Evolutionary conservation across 2,888 invertebrate species (phyloP).

Genomic region (Orchesellides sinensis): DNA sequence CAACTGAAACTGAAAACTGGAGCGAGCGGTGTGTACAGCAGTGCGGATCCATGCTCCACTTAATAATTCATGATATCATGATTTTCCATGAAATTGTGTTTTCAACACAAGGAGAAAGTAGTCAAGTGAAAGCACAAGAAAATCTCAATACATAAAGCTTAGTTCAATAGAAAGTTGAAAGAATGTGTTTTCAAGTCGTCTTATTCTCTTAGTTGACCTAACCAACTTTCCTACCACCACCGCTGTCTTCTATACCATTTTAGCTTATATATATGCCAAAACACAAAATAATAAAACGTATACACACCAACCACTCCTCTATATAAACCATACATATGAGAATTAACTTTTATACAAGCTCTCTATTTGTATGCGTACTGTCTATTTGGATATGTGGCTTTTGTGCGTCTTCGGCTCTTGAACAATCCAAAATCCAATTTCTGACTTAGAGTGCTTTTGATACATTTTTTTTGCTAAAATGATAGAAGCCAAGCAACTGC

Average conservation of each 20-base stretch:
- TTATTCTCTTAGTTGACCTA: too few species aligned
- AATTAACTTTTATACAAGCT: too few species aligned
- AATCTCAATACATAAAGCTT: background rate
- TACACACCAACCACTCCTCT: too few species aligned
- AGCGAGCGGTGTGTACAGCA: too few species aligned
- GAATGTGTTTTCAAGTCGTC: background rate
- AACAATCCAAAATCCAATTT: conserved; percentile 56
- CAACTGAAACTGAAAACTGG: too few species aligned
- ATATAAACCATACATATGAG: too few species aligned
- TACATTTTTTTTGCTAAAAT: conserved; percentile 29
- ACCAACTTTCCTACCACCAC: background rate
- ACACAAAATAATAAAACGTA: too few species aligned
- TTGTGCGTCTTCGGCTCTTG: conserved; percentile 22
- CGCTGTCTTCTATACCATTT: background rate
- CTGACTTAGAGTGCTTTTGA: conserved; percentile 25
- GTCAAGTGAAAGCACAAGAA: background rate
- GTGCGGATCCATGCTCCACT: background rate
- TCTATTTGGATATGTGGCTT: too few species aligned
- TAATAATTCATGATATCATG: conserved; percentile 16
- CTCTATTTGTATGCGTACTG: too few species aligned
- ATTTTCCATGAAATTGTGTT: conserved; percentile 13
- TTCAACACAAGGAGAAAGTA: background rate
- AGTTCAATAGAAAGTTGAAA: background rate
- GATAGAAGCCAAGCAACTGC: conserved; percentile 39
- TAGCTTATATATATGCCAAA: too few species aligned